Evolutionary conservation across 2,888 invertebrate species (phyloP), one percentile per base, ranked within the genome.

Genomic region (Toxonevra muliebris): DNA sequence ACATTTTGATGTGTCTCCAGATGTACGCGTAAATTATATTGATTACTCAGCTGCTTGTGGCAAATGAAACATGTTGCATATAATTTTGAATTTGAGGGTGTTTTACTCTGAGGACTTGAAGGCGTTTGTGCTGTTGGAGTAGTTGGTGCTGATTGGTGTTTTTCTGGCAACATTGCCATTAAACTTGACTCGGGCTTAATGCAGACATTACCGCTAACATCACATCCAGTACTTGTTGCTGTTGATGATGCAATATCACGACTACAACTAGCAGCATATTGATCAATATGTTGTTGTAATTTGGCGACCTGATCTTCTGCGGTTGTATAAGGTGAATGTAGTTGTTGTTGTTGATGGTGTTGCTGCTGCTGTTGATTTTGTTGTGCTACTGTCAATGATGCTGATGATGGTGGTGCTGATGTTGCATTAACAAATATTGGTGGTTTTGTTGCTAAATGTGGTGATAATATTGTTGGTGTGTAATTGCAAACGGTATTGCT

Each of bases 1-100:
- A 93, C 91, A 74, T 95, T 95, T 79, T 94, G 93, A 84, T 95
- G 95, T 19, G 95, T 95, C 81, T 95, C 95, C 90, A 95, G 91
- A 79, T 95, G 95, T 69, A 95, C 95, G 69, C 95, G 88, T 76
- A 95, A 86, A 84, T 95, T 95, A 87, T 95, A 95, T 84, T 95
- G 95, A 86, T 95, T 95, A 83, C 94, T 94, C 60, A 95, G 87
- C 68, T 94, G 93, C 83, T 95, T 95, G 80, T 93, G 92, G 85
- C 95, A 95, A 62, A 95, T 90, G 69, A 91, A 90, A 84, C 95
- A 95, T 15, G 92, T 90, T 7, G 92, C 89, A 77, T 88, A 87
- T n/a, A 87, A 75, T 80, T 90, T 90, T n/a, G 85, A 85, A 73
- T 84, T 86, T 8, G 85, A 82, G 1, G 82, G 82, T 62, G 84